Conservation (phyloP, 2,888 invertebrate genomes). For the Andrena bicolor region DNA sequence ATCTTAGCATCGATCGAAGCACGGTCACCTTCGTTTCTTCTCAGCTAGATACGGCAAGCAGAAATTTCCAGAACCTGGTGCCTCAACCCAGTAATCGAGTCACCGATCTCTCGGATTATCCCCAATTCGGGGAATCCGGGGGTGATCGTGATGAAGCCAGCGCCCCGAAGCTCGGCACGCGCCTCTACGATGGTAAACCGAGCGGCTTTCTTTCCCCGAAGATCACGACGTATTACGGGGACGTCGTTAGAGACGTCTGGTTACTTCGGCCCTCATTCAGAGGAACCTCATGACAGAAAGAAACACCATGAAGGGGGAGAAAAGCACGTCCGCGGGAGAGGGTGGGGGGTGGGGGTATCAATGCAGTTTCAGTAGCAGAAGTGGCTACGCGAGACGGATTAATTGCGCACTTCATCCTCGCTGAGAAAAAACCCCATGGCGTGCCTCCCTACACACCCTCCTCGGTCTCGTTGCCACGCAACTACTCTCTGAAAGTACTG, state of each 20-base stretch:
- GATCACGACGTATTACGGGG: conserved; percentile 24
- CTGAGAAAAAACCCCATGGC: conserved; percentile 65
- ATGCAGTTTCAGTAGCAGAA: conserved; percentile 67
- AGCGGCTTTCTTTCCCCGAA: conserved; percentile 5
- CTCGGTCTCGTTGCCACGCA: conserved; percentile 45
- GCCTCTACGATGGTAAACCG: neutral
- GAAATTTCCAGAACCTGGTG: too few relatives aligned
- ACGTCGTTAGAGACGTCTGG: conserved; percentile 32
- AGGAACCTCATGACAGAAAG: conserved; percentile 25
- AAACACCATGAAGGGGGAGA: conserved; percentile 16
- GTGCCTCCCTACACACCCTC: conserved; percentile 30
- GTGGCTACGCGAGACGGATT: conserved; percentile 77
- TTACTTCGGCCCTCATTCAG: conserved; percentile 24
- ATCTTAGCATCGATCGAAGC: too few relatives aligned
- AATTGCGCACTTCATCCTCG: conserved; percentile 79
- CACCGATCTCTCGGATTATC: neutral
- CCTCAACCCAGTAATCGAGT: neutral
- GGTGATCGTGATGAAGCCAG: neutral
- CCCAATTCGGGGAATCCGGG: neutral
- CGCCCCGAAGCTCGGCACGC: too few relatives aligned
- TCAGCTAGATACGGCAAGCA: too few relatives aligned
- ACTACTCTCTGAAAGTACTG: conserved; percentile 60
- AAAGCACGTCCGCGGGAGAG: conserved; percentile 14
- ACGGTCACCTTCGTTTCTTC: too few relatives aligned
- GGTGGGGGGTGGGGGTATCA: conserved; percentile 51